Evolutionary conservation across 2,888 invertebrate species (phyloP).

Genomic region (Caradrina kadenii): DNA sequence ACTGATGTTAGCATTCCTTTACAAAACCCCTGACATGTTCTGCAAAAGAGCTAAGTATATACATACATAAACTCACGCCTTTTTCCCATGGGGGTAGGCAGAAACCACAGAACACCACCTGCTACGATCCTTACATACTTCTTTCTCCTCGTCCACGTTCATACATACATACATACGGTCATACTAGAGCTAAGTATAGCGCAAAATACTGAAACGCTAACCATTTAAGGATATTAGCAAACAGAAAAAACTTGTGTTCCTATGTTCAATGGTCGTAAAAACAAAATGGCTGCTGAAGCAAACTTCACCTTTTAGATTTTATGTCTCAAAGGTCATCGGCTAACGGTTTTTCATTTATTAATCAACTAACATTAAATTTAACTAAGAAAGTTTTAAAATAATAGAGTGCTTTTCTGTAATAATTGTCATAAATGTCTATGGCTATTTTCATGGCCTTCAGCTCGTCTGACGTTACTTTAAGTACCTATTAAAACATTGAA

Average conservation of each 20-base stretch:
- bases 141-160: too few species aligned
- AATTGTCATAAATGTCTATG: too few species aligned
- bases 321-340: background rate
- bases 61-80: too few species aligned
- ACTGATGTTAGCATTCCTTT: too few species aligned
- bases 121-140: too few species aligned
- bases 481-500: too few species aligned
- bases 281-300: background rate
- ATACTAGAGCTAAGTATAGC: background rate
- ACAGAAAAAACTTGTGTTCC: background rate
- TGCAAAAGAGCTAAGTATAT: background rate
- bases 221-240: background rate
- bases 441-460: background rate
- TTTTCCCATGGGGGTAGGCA: too few species aligned
- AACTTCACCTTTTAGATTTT: background rate
- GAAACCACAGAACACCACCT: too few species aligned
- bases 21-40: background rate
- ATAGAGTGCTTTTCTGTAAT: too few species aligned
- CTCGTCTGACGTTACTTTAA: background rate
- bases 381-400: too few species aligned
- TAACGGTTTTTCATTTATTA: background rate
- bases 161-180: too few species aligned
- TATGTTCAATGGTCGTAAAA: background rate
- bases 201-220: background rate
- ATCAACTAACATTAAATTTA: background rate